phyloP scores from a whole-genome alignment of 2,888 invertebrate species.

The Hypena proboscidalis region DNA sequence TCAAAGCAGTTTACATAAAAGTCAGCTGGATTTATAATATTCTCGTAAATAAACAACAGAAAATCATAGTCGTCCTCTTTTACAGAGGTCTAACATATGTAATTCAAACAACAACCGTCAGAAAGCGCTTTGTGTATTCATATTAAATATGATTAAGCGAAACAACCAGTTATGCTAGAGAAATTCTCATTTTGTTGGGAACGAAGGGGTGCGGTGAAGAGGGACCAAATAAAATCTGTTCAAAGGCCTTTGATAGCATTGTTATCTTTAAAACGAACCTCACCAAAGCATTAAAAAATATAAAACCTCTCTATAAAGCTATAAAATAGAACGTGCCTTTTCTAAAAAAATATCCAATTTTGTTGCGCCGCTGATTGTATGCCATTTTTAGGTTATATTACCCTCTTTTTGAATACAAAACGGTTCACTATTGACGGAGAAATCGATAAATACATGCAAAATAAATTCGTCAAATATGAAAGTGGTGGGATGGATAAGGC shows the following conservation, averaged over 20 bases:
- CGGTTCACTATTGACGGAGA: too few species aligned
- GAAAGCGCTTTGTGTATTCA: slow-evolving; percentile 8
- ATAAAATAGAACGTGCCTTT: too few species aligned
- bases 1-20: too few species aligned
- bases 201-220: background rate
- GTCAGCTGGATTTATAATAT: too few species aligned
- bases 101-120: slow-evolving; percentile 7
- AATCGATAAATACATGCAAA: too few species aligned
- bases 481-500: too few species aligned
- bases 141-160: slow-evolving; percentile 4
- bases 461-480: too few species aligned
- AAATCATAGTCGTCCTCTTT: slow-evolving; percentile 8
- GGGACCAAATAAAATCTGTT: slow-evolving; percentile 8
- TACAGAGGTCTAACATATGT: background rate
- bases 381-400: too few species aligned
- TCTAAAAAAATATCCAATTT: too few species aligned
- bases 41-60: background rate
- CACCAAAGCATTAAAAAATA: background rate
- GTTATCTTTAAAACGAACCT: slow-evolving; percentile 3
- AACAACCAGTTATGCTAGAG: slow-evolving; percentile 2
- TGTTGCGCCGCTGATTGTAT: too few species aligned
- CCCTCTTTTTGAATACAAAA: too few species aligned
- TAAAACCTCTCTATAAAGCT: background rate
- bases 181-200: slow-evolving; percentile 12
- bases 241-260: slow-evolving; percentile 2